Percentiles rank a stretch among this genome's conserved stretches.
phyloP scores from a whole-genome alignment of 2,113 vertebrate genomes.

The Eulemur rufifrons region DNA sequence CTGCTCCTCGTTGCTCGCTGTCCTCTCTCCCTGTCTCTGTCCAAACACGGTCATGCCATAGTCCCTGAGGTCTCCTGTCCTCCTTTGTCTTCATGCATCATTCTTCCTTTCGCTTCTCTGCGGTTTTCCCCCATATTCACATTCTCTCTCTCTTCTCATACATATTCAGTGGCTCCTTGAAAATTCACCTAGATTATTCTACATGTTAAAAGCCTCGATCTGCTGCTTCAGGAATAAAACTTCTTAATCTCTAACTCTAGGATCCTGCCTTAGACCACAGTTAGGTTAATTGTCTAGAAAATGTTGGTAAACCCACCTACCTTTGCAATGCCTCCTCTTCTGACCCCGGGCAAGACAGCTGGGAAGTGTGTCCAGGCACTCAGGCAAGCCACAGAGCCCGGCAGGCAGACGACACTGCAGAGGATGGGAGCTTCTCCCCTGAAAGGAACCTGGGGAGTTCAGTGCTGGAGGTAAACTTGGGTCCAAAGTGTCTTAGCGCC shows the following conservation, averaged over 20 bases:
- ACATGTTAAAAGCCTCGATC: neutral
- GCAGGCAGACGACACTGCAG: neutral
- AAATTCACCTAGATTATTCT: conserved; percentile 55
- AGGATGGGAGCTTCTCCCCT: neutral
- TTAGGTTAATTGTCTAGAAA: neutral
- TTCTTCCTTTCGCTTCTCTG: neutral
- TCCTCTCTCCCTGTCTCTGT: neutral
- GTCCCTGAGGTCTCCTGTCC: neutral
- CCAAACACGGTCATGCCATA: neutral
- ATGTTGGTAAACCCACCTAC: neutral
- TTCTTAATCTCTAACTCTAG: neutral
- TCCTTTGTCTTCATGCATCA: neutral
- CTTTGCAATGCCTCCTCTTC: neutral
- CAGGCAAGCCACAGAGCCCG: rapidly evolving
- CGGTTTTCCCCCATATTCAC: neutral
- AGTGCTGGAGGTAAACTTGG: neutral
- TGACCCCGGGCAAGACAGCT: neutral
- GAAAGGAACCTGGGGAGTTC: neutral
- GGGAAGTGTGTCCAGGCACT: neutral
- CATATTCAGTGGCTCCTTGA: conserved; percentile 59
- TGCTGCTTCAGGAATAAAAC: neutral
- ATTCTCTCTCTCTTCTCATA: neutral
- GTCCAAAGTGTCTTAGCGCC: neutral
- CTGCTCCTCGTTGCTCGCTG: neutral
- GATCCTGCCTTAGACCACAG: neutral